Conservation (phyloP, 2,113 vertebrate genomes). For the Hypocryptadius cinnamomeus region DNA sequence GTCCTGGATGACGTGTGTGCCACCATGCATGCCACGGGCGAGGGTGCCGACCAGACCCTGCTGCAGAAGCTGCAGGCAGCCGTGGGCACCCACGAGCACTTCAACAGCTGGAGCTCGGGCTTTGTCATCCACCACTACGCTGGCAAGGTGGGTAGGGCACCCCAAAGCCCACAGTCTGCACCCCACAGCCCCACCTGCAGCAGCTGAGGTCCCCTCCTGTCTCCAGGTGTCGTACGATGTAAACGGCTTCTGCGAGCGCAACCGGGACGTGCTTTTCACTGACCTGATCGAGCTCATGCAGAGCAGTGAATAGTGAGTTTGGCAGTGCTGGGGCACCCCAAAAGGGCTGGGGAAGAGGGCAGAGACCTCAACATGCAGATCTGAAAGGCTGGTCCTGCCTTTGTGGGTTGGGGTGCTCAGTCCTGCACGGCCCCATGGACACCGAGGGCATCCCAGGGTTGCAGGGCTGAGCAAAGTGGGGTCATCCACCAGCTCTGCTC, state of each 20-base stretch:
- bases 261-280: constrained; percentile 89
- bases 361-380: neutral
- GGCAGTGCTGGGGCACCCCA: neutral
- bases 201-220: neutral
- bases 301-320: constrained; percentile 88
- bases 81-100: constrained; percentile 91
- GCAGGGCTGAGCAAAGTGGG: neutral
- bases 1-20: constrained; percentile 95
- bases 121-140: constrained; percentile 96
- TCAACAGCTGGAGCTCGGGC: constrained; percentile 92
- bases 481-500: neutral
- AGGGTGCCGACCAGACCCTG: constrained; percentile 87
- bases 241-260: constrained; percentile 91
- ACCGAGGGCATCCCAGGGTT: fast-evolving
- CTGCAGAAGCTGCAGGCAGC: constrained; percentile 92
- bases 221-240: constrained; percentile 88
- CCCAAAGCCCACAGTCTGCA: neutral
- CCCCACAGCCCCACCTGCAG: fast-evolving
- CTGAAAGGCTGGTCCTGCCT: neutral
- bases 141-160: constrained; percentile 77
- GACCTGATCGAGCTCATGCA: constrained; percentile 98
- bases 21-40: constrained; percentile 93
- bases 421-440: fast-evolving
- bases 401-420: neutral
- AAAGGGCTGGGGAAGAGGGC: neutral